phyloP scores from a whole-genome alignment of 2,797 vertebrate genomes.

The Channallabes apus region DNA sequence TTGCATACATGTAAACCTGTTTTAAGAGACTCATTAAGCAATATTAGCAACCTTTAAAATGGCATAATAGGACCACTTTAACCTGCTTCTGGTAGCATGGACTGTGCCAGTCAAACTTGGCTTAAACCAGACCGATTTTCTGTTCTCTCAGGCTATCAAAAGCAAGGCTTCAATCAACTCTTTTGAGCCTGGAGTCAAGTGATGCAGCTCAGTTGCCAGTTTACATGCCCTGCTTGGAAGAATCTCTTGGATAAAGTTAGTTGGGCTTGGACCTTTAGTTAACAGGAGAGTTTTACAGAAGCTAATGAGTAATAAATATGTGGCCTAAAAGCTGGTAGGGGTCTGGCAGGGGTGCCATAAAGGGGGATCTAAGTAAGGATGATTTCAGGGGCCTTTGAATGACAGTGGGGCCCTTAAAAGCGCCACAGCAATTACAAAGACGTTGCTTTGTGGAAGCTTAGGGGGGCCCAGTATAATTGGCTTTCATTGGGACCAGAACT shows the following conservation, averaged over 20 bases:
- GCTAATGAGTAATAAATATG: not conserved
- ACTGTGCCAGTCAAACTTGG: not conserved
- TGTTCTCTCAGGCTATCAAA: not conserved
- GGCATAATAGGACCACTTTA: too few species aligned
- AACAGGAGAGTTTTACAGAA: not conserved
- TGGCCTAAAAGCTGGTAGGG: not conserved
- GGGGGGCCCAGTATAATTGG: too few species aligned
- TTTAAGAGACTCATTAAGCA: too few species aligned
- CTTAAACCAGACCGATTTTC: not conserved
- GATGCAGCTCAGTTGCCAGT: not conserved
- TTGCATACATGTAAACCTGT: too few species aligned
- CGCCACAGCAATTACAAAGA: too few species aligned
- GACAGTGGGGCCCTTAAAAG: too few species aligned
- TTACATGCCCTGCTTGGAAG: not conserved
- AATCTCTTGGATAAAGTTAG: not conserved
- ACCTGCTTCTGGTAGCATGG: not conserved
- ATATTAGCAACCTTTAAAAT: too few species aligned
- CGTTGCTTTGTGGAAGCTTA: too few species aligned
- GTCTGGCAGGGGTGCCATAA: too few species aligned
- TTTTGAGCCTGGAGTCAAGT: not conserved
- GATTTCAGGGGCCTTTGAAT: too few species aligned
- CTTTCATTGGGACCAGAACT: too few species aligned
- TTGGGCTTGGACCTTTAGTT: not conserved
- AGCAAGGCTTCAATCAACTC: not conserved
- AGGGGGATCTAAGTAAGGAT: too few species aligned